Evolutionary conservation across 1,140 invertebrate species (phyloP).

Genomic region (Aphidius ervi): DNA sequence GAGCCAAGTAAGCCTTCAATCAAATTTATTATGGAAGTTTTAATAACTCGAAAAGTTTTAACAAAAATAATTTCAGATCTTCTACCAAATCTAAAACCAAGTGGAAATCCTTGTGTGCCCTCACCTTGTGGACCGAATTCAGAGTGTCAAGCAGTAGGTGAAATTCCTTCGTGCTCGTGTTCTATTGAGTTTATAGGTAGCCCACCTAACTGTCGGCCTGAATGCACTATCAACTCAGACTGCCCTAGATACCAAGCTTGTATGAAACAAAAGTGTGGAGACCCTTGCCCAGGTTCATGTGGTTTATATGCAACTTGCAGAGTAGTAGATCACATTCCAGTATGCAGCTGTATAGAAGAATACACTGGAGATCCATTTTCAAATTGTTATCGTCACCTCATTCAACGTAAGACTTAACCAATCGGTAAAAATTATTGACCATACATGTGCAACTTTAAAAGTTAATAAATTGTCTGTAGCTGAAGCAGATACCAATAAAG

Average conservation of each 20-base stretch:
- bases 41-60: slow-evolving; percentile 38
- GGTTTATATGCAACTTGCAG: slow-evolving; percentile 63
- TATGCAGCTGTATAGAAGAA: slow-evolving; percentile 64
- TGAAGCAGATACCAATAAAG: slow-evolving; percentile 37
- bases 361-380: slow-evolving; percentile 74
- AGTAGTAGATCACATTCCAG: slow-evolving; percentile 67
- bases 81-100: slow-evolving; percentile 37
- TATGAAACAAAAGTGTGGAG: slow-evolving; percentile 62
- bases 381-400: slow-evolving; percentile 52
- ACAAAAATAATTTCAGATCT: slow-evolving; percentile 22
- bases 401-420: slow-evolving; percentile 31
- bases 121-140: slow-evolving; percentile 67
- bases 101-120: slow-evolving; percentile 56
- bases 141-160: slow-evolving; percentile 59
- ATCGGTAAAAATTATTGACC: not conserved
- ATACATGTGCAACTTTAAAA: not conserved
- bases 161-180: slow-evolving; percentile 62
- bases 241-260: slow-evolving; percentile 64
- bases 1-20: slow-evolving; percentile 17
- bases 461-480: not conserved
- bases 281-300: slow-evolving; percentile 64
- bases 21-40: not conserved
- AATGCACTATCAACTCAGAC: slow-evolving; percentile 63
- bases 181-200: slow-evolving; percentile 59
- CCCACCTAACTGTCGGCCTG: slow-evolving; percentile 61